phyloP scores from a whole-genome alignment of 2,113 vertebrate species.

The Pomatorhinus ruficollis region DNA sequence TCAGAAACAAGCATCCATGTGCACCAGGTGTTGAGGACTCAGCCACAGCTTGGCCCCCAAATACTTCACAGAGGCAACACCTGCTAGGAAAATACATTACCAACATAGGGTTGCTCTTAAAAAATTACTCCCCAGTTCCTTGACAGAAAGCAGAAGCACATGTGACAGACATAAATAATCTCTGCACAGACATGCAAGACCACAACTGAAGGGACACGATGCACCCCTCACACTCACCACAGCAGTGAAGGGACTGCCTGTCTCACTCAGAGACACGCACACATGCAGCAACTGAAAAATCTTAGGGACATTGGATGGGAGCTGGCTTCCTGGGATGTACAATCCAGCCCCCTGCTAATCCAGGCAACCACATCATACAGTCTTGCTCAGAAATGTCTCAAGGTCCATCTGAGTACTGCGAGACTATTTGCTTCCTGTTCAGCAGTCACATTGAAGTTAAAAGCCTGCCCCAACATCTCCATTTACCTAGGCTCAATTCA shows the following conservation, averaged over 20 bases:
- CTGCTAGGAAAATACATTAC: neutral
- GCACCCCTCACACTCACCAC: neutral
- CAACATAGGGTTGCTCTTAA: neutral
- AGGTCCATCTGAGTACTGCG: neutral
- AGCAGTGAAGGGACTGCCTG: neutral
- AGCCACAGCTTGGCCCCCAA: neutral
- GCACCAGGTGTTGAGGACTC: neutral
- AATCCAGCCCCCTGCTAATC: conserved; percentile 15
- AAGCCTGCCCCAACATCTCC: neutral
- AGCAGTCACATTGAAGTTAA: neutral
- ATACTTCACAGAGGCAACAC: neutral
- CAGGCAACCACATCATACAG: neutral
- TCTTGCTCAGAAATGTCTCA: neutral
- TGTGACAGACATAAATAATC: neutral
- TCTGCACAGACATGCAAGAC: neutral
- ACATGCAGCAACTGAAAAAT: conserved; percentile 25
- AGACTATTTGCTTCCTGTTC: neutral
- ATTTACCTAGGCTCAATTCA: neutral
- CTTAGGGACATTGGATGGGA: neutral
- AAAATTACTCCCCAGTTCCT: neutral
- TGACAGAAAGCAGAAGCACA: neutral
- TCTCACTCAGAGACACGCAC: neutral
- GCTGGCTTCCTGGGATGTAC: neutral
- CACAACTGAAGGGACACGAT: rapidly evolving
- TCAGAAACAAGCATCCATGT: neutral